Evolutionary conservation across 2,797 vertebrate species (phyloP).

Genomic region (Myotis vivesi): DNA sequence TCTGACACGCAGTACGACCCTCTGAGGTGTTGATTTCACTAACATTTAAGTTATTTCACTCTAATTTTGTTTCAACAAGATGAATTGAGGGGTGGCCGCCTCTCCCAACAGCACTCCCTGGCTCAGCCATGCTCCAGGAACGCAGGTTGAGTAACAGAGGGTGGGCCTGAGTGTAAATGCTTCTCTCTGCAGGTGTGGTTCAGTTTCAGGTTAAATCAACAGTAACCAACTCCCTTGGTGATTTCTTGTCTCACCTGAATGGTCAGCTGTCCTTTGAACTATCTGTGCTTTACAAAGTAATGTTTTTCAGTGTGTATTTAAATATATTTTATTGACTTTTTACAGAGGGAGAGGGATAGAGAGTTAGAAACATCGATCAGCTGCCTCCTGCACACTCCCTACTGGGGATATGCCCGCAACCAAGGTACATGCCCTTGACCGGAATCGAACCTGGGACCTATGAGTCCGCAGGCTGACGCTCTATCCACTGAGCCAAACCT

Average conservation of each 20-base stretch:
- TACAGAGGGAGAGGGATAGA: too few relatives aligned
- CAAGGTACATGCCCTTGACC: too few relatives aligned
- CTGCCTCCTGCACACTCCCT: too few relatives aligned
- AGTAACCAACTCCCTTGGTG: neutral
- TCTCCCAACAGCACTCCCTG: neutral
- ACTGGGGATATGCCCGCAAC: too few relatives aligned
- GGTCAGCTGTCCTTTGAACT: neutral
- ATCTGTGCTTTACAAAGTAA: neutral
- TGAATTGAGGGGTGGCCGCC: neutral
- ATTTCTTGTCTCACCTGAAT: neutral
- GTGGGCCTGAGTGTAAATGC: fast-evolving
- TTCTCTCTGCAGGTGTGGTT: neutral
- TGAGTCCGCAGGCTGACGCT: too few relatives aligned
- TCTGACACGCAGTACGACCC: neutral
- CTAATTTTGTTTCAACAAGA: neutral
- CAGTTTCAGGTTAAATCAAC: neutral
- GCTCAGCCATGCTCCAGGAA: neutral
- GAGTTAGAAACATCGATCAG: too few relatives aligned
- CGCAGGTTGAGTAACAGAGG: neutral
- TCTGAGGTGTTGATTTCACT: neutral
- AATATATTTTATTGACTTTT: too few relatives aligned
- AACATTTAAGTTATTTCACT: neutral
- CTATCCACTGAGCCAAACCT: too few relatives aligned
- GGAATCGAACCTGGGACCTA: too few relatives aligned
- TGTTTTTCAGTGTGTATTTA: neutral